Evolutionary conservation across 2,888 invertebrate genomes (phyloP).

Genomic region (Athrips mouffetella): DNA sequence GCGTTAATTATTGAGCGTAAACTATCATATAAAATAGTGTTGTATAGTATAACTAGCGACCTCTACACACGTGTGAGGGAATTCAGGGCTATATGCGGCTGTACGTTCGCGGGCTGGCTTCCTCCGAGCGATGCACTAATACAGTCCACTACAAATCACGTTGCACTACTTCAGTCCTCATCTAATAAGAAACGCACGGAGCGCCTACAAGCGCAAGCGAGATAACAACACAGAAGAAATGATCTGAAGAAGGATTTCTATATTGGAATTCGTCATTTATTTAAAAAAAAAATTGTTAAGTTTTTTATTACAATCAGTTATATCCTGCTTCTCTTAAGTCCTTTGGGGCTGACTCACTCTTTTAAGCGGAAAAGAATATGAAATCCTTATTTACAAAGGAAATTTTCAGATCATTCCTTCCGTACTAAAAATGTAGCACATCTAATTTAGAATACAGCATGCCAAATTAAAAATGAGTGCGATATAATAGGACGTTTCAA

Average conservation of each 20-base stretch:
- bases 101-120: slow-evolving; percentile 24
- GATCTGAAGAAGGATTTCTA: not conserved
- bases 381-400: too few relatives aligned
- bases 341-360: too few relatives aligned
- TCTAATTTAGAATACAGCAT: too few relatives aligned
- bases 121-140: slow-evolving; percentile 27
- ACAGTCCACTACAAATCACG: slow-evolving; percentile 14
- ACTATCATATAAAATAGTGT: slow-evolving; percentile 5
- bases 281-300: not conserved
- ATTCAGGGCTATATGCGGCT: slow-evolving; percentile 8
- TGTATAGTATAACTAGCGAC: slow-evolving; percentile 5
- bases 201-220: not conserved
- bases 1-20: not conserved
- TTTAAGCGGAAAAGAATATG: too few relatives aligned
- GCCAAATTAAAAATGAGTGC: too few relatives aligned
- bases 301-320: not conserved
- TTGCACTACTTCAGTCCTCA: too few relatives aligned
- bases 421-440: too few relatives aligned
- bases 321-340: too few relatives aligned
- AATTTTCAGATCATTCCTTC: too few relatives aligned
- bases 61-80: slow-evolving; percentile 7
- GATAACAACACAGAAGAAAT: not conserved
- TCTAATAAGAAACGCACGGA: too few relatives aligned
- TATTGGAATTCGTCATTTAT: not conserved
- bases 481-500: too few relatives aligned